Conservation (phyloP, 1,140 invertebrate species). For the Babylonia areolata region DNA sequence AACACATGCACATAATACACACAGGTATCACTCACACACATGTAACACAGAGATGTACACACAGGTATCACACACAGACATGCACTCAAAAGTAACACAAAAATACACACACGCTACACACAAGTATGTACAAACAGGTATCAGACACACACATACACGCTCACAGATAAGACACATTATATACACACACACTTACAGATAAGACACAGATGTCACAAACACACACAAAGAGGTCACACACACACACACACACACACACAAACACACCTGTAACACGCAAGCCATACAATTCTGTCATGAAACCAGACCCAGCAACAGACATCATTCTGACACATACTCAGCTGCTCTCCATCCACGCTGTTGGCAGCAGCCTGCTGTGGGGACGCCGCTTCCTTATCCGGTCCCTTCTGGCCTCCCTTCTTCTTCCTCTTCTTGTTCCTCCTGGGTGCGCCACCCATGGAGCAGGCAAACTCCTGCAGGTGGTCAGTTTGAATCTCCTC, state of each 20-base stretch:
- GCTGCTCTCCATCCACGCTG: neutral
- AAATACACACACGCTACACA: no score
- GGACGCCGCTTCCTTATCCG: constrained; percentile 28
- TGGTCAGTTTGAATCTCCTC: constrained; percentile 53
- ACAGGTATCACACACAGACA: neutral
- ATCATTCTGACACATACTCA: constrained; percentile 4
- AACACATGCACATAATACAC: neutral
- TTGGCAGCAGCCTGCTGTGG: neutral
- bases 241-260: no score
- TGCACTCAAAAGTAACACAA: no score
- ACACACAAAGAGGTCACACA: no score
- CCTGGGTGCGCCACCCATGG: constrained; percentile 55
- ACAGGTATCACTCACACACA: neutral
- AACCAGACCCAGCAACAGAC: no score
- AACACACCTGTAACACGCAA: no score
- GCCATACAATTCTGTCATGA: no score
- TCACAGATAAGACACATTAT: no score
- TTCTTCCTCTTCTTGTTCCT: constrained; percentile 62
- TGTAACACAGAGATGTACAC: neutral
- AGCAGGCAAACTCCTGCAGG: constrained; percentile 62
- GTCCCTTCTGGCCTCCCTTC: constrained; percentile 56
- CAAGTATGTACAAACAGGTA: no score
- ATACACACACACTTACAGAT: no score
- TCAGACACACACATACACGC: neutral
- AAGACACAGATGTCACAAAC: no score